Base-by-base conservation (phyloP, 1,140 invertebrate genomes). In the Drosophila chauvacae region DNA sequence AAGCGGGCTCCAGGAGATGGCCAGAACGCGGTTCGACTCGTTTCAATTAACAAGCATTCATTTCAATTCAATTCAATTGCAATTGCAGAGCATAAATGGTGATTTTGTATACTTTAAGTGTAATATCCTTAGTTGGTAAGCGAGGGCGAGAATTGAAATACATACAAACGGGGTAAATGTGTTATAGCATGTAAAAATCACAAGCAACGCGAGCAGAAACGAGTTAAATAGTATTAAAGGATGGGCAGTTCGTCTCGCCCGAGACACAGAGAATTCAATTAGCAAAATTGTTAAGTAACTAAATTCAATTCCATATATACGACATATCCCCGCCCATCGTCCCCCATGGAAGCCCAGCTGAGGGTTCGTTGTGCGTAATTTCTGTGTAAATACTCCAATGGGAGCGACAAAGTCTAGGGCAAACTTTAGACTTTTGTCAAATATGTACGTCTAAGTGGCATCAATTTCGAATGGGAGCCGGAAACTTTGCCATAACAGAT, bases 31-130 rank as follows among this genome's bases (percentile, higher is more conserved):
- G 13, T 18, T 42, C 51, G 37, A 76, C 72, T 76, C 47, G 75
- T 45, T 72, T 79, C 75, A 78, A 78, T 79, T 79, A 72, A 70
- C 58, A 53, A 42, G 55, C 56, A 79, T 79, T 74, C 68, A 77
- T 80, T 88, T 81, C 79, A 90, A 70, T 80, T 79, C 75, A 80
- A 88, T 90, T 90, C 76, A 86, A 90, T 86, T 90, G 81, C 85
- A 90, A 90, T 87, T 90, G 81, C 86, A 90, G 82, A 90, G 81
- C 81, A 90, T 82, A 80, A 90, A 90, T 80, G 86, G 86, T 90
- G 85, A 90, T 90, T 90, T 90, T 90, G 87, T 87, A 87, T 87
- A 90, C 86, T 90, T 90, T 85, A 90, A 90, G 86, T 90, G 81
- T 90, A 90, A 90, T 74, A 90, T 87, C 77, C 77, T 87, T 87